phyloP scores from a whole-genome alignment of 2,888 invertebrate species.

The Rotaria magnacalcarata region DNA sequence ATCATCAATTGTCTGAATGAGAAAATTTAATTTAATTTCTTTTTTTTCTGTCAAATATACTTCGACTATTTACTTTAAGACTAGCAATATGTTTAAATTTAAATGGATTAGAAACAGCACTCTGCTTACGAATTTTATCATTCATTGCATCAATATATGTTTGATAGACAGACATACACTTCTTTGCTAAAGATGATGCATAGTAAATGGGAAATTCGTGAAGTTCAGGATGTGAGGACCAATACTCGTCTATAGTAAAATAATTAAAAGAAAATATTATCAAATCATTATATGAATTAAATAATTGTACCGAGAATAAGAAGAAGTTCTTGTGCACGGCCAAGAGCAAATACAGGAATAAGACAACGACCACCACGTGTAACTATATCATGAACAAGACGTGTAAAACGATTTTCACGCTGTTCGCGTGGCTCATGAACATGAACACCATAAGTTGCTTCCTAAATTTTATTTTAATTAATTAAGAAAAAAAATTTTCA shows the following conservation, averaged over 20 bases:
- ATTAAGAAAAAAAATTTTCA: conserved; percentile 46
- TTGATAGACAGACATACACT: conserved; percentile 99
- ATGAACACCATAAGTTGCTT: conserved; percentile 97
- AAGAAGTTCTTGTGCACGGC: conserved; percentile 88
- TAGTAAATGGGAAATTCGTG: conserved; percentile 99
- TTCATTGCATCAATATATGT: conserved; percentile 99
- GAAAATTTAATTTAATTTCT: no score
- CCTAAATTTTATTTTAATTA: conserved; percentile 63
- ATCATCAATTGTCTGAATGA: conserved; percentile 82
- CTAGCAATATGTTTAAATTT: conserved; percentile 85
- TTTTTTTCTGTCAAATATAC: neutral
- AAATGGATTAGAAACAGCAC: conserved; percentile 95
- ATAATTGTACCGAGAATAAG: conserved; percentile 70
- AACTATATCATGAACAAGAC: conserved; percentile 88
- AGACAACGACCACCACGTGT: conserved; percentile 91
- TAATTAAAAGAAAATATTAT: conserved; percentile 36
- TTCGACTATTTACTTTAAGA: conserved; percentile 56
- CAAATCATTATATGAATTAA: neutral
- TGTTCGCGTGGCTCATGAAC: conserved; percentile 97
- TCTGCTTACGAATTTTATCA: conserved; percentile 87
- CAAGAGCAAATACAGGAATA: conserved; percentile 96
- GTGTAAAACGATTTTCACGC: conserved; percentile 83
- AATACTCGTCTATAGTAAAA: conserved; percentile 77
- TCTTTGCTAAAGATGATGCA: conserved; percentile 95
- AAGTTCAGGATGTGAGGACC: conserved; percentile 90